phyloP scores from a whole-genome alignment of 1,140 invertebrate genomes.

The Drosophila tsacasi region DNA sequence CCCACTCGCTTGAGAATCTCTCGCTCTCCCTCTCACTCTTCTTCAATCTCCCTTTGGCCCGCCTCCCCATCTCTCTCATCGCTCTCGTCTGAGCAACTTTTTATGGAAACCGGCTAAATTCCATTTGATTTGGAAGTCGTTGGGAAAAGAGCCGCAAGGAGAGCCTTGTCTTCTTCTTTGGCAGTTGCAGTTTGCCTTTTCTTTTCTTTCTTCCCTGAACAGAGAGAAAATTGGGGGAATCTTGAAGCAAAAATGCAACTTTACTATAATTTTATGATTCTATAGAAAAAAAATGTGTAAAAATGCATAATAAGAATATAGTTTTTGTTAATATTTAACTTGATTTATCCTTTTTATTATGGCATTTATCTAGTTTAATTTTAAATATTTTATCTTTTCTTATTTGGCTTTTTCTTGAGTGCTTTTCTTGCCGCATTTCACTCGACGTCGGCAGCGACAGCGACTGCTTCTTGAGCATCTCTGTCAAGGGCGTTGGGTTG shows the following conservation, averaged over 20 bases:
- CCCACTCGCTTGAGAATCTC: constrained; percentile 60
- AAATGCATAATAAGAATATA: too few relatives aligned
- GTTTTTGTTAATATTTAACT: neutral
- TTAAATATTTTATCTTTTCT: neutral
- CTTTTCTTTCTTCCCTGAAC: constrained; percentile 39
- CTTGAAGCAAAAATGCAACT: neutral
- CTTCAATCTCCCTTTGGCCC: constrained; percentile 12
- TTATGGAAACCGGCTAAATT: constrained; percentile 82
- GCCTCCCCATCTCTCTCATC: constrained; percentile 5
- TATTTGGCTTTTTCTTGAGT: constrained; percentile 22
- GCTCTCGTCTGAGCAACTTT: constrained; percentile 57
- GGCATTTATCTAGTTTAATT: neutral
- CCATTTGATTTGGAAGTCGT: constrained; percentile 79
- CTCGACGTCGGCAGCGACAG: constrained; percentile 39
- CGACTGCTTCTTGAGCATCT: constrained; percentile 46
- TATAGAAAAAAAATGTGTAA: too few relatives aligned
- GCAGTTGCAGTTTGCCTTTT: constrained; percentile 27
- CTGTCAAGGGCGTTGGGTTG: constrained; percentile 74
- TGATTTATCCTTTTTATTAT: too few relatives aligned
- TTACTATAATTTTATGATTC: too few relatives aligned
- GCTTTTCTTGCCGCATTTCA: constrained; percentile 56
- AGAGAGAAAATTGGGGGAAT: constrained; percentile 2
- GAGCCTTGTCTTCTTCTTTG: constrained; percentile 56
- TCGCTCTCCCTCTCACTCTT: constrained; percentile 11
- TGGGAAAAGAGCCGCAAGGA: constrained; percentile 41